Evolutionary conservation across 1,140 invertebrate species (phyloP).

Genomic region (Acromyrmex charruanus): DNA sequence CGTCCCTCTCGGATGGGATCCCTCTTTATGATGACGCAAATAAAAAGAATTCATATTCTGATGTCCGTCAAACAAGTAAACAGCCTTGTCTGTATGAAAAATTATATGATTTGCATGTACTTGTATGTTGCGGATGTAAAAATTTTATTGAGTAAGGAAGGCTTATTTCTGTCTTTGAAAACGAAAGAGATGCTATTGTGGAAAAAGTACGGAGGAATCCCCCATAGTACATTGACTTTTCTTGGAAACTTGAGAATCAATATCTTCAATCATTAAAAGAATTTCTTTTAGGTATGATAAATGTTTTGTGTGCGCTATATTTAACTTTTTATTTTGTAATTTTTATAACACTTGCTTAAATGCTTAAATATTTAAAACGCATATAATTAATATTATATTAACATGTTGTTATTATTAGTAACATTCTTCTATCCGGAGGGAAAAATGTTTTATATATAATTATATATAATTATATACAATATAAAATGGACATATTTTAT

Average conservation of each 20-base stretch:
- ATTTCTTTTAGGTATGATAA: not conserved
- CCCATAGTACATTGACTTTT: not conserved
- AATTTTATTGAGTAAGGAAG: conserved; percentile 3
- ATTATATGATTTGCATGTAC: not conserved
- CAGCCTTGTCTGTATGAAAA: not conserved
- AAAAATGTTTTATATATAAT: no score
- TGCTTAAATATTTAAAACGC: no score
- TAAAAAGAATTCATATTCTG: not conserved
- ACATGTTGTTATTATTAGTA: no score
- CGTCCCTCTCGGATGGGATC: not conserved
- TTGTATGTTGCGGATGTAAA: not conserved
- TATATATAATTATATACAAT: no score
- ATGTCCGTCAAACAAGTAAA: not conserved
- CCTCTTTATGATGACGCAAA: conserved; percentile 19
- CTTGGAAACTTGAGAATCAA: not conserved
- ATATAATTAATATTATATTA: no score
- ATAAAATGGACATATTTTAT: no score
- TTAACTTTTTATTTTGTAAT: not conserved
- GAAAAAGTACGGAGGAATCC: not conserved
- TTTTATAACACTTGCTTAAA: not conserved
- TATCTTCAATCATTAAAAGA: not conserved
- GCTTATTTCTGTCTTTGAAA: conserved; percentile 4
- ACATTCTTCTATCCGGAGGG: no score
- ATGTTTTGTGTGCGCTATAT: no score
- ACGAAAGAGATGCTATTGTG: not conserved